phyloP scores from a whole-genome alignment of 2,113 vertebrate genomes.

The Promerops cafer region DNA sequence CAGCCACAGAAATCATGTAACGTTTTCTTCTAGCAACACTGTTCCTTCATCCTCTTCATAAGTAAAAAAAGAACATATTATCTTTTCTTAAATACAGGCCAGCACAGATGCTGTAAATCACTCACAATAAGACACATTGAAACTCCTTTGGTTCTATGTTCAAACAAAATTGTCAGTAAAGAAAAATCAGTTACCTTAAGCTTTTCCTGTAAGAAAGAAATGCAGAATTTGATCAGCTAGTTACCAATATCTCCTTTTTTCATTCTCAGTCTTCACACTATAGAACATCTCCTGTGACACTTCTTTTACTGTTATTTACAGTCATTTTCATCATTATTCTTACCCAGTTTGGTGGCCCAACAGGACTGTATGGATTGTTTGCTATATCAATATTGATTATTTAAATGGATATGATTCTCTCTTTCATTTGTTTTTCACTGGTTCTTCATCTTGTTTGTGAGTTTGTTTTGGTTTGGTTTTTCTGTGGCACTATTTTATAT shows the following conservation, averaged over 20 bases:
- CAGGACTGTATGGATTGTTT: background rate
- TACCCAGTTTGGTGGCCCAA: background rate
- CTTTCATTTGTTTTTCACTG: background rate
- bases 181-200: background rate
- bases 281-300: background rate
- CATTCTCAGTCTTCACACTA: background rate
- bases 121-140: background rate
- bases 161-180: background rate
- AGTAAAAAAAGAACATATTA: conserved; percentile 21
- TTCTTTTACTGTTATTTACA: background rate
- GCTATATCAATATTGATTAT: background rate
- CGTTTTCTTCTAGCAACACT: background rate
- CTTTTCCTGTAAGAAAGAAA: background rate
- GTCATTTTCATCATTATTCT: background rate
- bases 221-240: background rate
- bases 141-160: background rate
- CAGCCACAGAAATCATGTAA: background rate
- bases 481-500: background rate
- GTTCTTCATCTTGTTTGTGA: background rate
- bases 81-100: conserved; percentile 5
- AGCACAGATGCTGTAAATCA: background rate
- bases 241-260: background rate
- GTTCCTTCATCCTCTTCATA: background rate
- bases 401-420: background rate
- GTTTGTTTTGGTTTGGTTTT: background rate